phyloP scores from a whole-genome alignment of 2,113 vertebrate genomes.

The Naja naja region DNA sequence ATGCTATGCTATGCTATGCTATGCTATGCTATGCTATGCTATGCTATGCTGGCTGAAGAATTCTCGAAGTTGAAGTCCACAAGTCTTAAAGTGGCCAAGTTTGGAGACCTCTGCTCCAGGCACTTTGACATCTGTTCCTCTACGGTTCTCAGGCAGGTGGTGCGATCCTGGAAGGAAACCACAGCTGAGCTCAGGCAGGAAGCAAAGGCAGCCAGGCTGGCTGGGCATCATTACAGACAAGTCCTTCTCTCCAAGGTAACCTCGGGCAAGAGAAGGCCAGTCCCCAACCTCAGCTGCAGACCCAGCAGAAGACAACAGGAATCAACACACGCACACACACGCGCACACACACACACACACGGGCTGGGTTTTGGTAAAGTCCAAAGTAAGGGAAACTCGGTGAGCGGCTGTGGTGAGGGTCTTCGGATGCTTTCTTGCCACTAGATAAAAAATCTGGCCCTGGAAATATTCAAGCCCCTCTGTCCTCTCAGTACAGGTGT shows the following conservation, averaged over 20 bases:
- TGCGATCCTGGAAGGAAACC: slow-evolving; percentile 76
- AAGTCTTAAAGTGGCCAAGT: too few relatives aligned
- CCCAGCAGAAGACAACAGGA: too few relatives aligned
- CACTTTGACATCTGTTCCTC: fast-evolving
- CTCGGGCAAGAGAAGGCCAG: neutral
- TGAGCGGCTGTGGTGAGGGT: neutral
- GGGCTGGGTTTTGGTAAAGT: neutral
- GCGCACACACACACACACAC: too few relatives aligned
- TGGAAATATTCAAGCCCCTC: fast-evolving
- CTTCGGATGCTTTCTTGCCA: neutral
- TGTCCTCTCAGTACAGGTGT: slow-evolving; percentile 51
- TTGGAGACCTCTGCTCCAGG: neutral
- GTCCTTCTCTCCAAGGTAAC: slow-evolving; percentile 77
- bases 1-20: too few relatives aligned
- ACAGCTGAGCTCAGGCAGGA: slow-evolving; percentile 35
- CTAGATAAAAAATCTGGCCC: neutral
- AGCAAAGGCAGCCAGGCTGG: slow-evolving; percentile 51
- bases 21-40: too few relatives aligned
- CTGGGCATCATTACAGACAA: slow-evolving; percentile 68
- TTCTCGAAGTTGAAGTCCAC: too few relatives aligned
- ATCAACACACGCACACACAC: too few relatives aligned
- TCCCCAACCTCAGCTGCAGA: neutral
- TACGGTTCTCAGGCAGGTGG: slow-evolving; percentile 55
- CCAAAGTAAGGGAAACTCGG: neutral
- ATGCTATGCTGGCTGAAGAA: too few relatives aligned